These are phyloP conservation scores for Pseudolaguvia tuberculata DNA, from an alignment of 2,113 vertebrate genomes.

Conservation along the genomic window DNA sequence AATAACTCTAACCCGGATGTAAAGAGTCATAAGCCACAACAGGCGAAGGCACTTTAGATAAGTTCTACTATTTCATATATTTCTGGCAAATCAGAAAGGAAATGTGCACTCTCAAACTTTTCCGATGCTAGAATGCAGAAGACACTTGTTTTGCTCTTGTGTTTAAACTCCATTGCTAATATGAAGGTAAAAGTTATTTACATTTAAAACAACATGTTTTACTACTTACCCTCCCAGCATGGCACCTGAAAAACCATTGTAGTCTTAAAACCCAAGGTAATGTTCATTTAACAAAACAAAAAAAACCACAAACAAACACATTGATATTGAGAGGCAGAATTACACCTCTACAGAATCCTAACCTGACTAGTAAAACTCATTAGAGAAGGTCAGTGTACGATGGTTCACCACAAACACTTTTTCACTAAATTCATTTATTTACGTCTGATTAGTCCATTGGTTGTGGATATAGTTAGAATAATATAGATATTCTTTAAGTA, in stretches of 20 bases:
- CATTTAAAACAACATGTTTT: conserved; percentile 54
- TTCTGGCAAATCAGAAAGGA: conserved; percentile 18
- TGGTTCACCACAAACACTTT: conserved; percentile 63
- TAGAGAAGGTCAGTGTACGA: conserved; percentile 15
- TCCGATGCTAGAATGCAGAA: conserved; percentile 49
- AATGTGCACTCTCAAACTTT: conserved; percentile 34
- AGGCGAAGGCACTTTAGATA: conserved; percentile 41
- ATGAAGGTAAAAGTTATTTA: conserved; percentile 67
- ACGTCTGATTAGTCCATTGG: conserved; percentile 20
- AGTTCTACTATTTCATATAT: conserved; percentile 21
- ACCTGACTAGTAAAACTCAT: conserved; percentile 2
- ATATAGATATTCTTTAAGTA: conserved; percentile 63
- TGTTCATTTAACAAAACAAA: conserved; percentile 29
- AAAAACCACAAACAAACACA: conserved; percentile 34
- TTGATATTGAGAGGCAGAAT: conserved; percentile 47
- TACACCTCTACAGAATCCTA: conserved; percentile 1
- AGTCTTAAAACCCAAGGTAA: conserved; percentile 31
- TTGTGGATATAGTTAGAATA: neutral
- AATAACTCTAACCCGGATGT: conserved; percentile 6
- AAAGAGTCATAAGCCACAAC: conserved; percentile 24
- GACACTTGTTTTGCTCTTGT: conserved; percentile 46
- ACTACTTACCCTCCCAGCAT: conserved; percentile 58
- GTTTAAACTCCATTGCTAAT: conserved; percentile 59
- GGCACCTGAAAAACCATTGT: conserved; percentile 59
- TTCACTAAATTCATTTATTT: conserved; percentile 43